Conservation (phyloP, 1,140 invertebrate genomes). For the Aleiodes sp. region DNA sequence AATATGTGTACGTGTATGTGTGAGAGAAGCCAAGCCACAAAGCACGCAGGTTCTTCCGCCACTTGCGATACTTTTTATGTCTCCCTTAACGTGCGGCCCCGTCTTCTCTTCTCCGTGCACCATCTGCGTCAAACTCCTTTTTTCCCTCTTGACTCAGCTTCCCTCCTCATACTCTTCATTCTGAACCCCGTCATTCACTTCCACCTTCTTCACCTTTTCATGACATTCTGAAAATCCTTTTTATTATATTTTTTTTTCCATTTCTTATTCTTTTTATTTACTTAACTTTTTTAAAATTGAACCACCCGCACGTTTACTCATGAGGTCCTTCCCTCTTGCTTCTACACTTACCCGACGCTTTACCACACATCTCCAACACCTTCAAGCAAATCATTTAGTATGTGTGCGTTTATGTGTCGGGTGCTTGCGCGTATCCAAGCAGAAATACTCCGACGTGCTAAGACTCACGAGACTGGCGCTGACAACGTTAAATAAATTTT, state of each 20-base stretch:
- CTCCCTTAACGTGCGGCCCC: slow-evolving; percentile 8
- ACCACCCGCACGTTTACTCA: background rate
- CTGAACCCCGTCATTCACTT: background rate
- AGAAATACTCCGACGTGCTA: slow-evolving; percentile 51
- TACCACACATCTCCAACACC: background rate
- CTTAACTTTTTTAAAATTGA: no score
- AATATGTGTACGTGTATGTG: no score
- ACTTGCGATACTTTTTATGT: slow-evolving; percentile 31
- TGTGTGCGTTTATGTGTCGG: no score
- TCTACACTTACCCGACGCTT: background rate
- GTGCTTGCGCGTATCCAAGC: slow-evolving; percentile 24
- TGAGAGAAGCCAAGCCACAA: slow-evolving; percentile 22
- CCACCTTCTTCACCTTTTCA: slow-evolving; percentile 4
- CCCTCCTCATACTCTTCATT: background rate
- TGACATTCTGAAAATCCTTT: background rate
- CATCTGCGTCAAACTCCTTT: slow-evolving; percentile 29
- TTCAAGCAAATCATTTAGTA: background rate
- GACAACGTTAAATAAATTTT: slow-evolving; percentile 48
- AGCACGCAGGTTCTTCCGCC: background rate
- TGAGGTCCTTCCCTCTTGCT: background rate
- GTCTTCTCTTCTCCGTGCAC: slow-evolving; percentile 31
- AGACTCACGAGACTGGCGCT: slow-evolving; percentile 40
- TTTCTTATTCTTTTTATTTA: no score
- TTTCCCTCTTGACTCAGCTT: slow-evolving; percentile 21
- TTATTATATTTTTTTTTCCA: background rate